Base-by-base conservation (phyloP, 1,140 invertebrate species). In the Drosophila suzukii region DNA sequence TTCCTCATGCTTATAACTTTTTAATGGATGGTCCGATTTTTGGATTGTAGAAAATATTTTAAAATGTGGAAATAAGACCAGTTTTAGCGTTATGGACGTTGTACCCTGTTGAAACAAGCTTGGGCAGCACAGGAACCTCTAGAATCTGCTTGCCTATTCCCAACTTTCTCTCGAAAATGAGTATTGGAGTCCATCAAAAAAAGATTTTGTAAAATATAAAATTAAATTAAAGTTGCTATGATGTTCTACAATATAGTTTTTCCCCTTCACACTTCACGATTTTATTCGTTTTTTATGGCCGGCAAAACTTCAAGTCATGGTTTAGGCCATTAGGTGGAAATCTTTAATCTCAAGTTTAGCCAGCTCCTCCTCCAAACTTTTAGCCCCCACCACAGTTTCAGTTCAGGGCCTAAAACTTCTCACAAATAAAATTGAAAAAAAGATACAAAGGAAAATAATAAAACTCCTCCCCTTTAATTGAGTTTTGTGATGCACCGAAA, bases 361-460 rank as follows among this genome's bases (percentile, higher is more conserved):
- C 63, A 34, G 49, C 49, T 17, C 24, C 36, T n/a, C 60, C 46
- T 13, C 24, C 59, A 34, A 27, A 47, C 62, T 27, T 44, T 53
- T 30, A 39, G 17, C 12, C 62, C 59, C 8, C 60, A 15, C 44
- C 24, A 32, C 49, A 38, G 34, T 39, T 32, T 32, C 27, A 20
- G 65, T 57, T 71, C 67, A 71, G 54, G 67, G 67, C 65, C 65
- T 17, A 71, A 71, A 68, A 57, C 63, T 56, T 55, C 67, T 44
- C 67, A 70, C 44, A 70, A 70, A 50, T 34, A 58, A 70, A 58
- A 36, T 50, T 61, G 32, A 43, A 71, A 54, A 27, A 20, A 27
- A 2, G 34, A 41, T 20, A 53, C 15, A 49, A 36, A 27, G 38
- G 15, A 27, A 63, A 62, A 20, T n/a, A 27, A 49, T 32, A 34